Base-by-base conservation (phyloP, 2,113 vertebrate genomes). In the Seriola dumerili region DNA sequence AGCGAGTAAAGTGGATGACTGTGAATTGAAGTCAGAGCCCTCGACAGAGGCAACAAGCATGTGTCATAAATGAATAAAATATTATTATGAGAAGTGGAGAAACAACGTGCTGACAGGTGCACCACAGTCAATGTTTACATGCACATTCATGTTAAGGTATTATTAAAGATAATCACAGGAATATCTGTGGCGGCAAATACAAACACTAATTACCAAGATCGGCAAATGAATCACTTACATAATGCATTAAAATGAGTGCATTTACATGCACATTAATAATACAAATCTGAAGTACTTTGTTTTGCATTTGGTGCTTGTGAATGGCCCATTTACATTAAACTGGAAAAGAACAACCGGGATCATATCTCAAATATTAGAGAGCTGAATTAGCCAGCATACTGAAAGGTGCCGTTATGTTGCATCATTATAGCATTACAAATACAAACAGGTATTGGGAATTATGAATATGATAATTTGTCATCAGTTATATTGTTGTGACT, bases 201-300 rank as follows among this genome's bases (percentile, higher is more conserved):
- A 64, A 73, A 80, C 40, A 80, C 23, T 72, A 80, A 83, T 83
- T 83, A 59, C 4, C 7, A 16, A 25, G 34, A 58, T 46, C 10
- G 3, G 12, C 13, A 74, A 65, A 71, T 75, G 19, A 87, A 76
- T 67, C 48, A 13, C 72, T 72, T 55, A 71, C 36, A 85, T 77
- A 46, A 76, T 71, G 78, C 59, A 75, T 38, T 72, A 0, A 76
- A 75, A 81, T 13, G 9, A 68, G 17, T 16, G 3, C 19, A 80
- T 82, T 74, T 59, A 77, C 76, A 85, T 81, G 36, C 54, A 57
- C 25, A 67, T 81, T 74, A 76, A 69, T 67, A 62, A 86, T 79
- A 5, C 14, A 80, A 70, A 62, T 42, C 62, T 64, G 11, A 78
- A 81, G 11, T 23, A 52, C 14, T 84, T 88, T 79, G 68, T 80